Conservation (phyloP, 1,140 invertebrate species). For the Drosophila teissieri region DNA sequence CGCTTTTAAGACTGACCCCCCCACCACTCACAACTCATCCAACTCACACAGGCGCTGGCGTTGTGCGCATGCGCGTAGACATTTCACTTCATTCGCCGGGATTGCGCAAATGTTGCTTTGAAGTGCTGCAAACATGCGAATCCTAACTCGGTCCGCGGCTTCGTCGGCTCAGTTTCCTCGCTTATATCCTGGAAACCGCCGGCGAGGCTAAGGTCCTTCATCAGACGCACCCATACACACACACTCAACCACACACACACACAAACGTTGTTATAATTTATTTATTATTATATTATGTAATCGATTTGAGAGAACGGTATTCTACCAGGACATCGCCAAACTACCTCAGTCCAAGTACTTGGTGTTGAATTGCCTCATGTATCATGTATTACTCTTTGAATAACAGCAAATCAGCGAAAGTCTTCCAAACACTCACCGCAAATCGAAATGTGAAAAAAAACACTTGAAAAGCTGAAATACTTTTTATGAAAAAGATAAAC, state of each 20-base stretch:
- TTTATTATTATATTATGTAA: constrained; percentile 79
- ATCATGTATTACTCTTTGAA: constrained; percentile 49
- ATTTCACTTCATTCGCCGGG: constrained; percentile 71
- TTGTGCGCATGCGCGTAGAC: constrained; percentile 63
- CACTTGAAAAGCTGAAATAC: constrained; percentile 39
- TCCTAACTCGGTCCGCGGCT: constrained; percentile 30
- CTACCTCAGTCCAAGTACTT: constrained; percentile 81
- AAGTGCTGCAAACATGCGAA: constrained; percentile 69
- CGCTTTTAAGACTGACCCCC: constrained; percentile 72
- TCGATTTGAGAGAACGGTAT: constrained; percentile 70
- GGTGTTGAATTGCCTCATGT: constrained; percentile 81
- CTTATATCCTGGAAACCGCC: constrained; percentile 1
- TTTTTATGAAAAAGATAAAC: constrained; percentile 58
- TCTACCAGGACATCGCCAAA: constrained; percentile 67
- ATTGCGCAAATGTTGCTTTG: constrained; percentile 72
- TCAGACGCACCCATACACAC: constrained; percentile 30
- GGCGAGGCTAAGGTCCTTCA: constrained; percentile 40
- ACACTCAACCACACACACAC: constrained; percentile 30
- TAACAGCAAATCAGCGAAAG: constrained; percentile 59
- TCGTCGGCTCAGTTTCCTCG: constrained; percentile 3
- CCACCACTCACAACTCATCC: constrained; percentile 31
- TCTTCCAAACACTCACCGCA: constrained; percentile 39
- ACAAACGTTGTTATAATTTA: constrained; percentile 74
- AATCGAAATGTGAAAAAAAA: neutral
- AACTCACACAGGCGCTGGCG: constrained; percentile 54